Conservation (phyloP, 2,113 vertebrate genomes). For the Indicator indicator region DNA sequence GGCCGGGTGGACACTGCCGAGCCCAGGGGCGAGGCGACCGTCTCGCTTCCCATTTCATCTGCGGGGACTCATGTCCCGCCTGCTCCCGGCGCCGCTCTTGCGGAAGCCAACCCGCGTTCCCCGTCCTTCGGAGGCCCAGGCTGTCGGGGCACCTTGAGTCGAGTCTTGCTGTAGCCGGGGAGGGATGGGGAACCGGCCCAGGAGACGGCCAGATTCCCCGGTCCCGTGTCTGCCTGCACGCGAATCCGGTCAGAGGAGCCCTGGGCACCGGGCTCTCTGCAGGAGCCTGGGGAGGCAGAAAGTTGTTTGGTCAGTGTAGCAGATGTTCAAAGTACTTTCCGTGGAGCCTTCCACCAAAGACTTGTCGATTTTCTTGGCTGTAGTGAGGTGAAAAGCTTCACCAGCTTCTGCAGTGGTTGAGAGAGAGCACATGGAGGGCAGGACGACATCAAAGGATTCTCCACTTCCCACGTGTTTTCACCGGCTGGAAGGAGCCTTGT, state of each 20-base stretch:
- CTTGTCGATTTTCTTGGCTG: accelerated
- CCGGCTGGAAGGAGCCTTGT: background rate
- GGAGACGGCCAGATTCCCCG: background rate
- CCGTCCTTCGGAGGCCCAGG: accelerated
- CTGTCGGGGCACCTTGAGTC: too few species aligned
- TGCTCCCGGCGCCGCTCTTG: background rate
- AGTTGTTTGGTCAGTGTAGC: accelerated
- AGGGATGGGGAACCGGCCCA: background rate
- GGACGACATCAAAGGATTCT: background rate
- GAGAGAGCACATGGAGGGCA: background rate
- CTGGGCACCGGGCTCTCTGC: background rate
- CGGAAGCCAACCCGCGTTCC: background rate
- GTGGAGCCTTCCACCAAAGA: background rate
- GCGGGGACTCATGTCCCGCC: background rate
- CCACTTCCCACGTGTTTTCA: background rate
- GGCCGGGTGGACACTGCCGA: background rate
- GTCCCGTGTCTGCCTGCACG: background rate
- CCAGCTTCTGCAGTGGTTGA: too few species aligned
- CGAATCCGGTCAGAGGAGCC: background rate
- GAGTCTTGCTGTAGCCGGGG: too few species aligned
- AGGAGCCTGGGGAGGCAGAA: background rate
- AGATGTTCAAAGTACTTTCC: background rate
- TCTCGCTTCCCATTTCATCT: accelerated
- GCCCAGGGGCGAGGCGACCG: background rate
- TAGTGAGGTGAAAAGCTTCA: background rate